These are phyloP conservation scores for Apodemia mormo DNA, from an alignment of 2,888 invertebrate genomes.

Conservation along the genomic window DNA sequence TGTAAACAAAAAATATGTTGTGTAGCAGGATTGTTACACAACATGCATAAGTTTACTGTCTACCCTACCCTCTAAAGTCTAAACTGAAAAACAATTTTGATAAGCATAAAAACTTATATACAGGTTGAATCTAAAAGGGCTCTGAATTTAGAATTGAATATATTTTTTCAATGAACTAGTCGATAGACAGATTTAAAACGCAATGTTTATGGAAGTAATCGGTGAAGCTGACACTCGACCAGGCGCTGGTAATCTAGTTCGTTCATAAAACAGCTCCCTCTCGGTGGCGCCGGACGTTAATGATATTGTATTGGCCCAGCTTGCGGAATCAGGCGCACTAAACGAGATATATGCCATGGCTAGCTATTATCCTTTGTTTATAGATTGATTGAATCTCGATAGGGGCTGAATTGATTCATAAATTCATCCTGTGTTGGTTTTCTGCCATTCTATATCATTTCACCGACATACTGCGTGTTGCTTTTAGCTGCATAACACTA, in stretches of 20 bases:
- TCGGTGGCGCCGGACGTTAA: constrained; percentile 22
- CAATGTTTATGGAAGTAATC: constrained; percentile 23
- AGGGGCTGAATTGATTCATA: not conserved
- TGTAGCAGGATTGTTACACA: too few relatives aligned
- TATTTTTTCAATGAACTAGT: not conserved
- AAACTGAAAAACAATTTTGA: too few relatives aligned
- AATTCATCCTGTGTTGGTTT: not conserved
- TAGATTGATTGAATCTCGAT: constrained; percentile 9
- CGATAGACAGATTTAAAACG: constrained; percentile 9
- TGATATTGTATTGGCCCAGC: constrained; percentile 22
- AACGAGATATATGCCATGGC: constrained; percentile 18
- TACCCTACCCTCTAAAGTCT: too few relatives aligned
- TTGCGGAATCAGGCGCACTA: constrained; percentile 18
- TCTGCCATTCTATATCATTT: not conserved
- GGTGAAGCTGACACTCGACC: constrained; percentile 19
- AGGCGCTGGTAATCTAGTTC: constrained; percentile 25
- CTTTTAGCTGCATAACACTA: too few relatives aligned
- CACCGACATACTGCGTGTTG: too few relatives aligned
- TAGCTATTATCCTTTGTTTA: constrained; percentile 16
- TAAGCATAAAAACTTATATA: not conserved
- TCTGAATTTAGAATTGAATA: not conserved
- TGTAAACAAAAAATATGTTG: too few relatives aligned
- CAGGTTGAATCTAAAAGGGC: not conserved
- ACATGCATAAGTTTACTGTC: too few relatives aligned
- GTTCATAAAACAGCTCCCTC: constrained; percentile 23